phyloP scores from a whole-genome alignment of 1,140 invertebrate species.

The Nasonia longicornis region DNA sequence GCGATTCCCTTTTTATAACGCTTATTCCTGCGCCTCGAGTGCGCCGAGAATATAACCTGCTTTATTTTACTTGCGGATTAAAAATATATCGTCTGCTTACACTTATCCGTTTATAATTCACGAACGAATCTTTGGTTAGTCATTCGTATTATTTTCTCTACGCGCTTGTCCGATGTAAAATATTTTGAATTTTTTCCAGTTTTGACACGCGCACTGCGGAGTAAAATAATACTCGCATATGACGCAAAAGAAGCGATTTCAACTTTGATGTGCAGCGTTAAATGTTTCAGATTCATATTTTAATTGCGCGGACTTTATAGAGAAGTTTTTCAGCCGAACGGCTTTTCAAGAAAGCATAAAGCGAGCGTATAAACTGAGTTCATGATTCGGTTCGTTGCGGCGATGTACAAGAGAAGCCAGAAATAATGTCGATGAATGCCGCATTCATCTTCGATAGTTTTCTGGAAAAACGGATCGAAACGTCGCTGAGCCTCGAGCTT shows the following conservation, averaged over 20 bases:
- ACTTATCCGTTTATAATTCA: neutral
- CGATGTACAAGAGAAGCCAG: neutral
- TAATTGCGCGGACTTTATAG: neutral
- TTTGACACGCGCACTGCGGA: too few relatives aligned
- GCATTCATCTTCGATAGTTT: slow-evolving; percentile 4
- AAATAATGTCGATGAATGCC: neutral
- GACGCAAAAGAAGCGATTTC: too few relatives aligned
- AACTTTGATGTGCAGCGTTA: neutral
- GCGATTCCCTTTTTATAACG: slow-evolving; percentile 2
- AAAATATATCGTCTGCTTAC: neutral
- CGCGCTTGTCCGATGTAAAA: too few relatives aligned
- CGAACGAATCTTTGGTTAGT: neutral
- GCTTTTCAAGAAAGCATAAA: neutral
- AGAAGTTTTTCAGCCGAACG: neutral
- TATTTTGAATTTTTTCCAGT: too few relatives aligned
- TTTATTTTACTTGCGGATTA: slow-evolving; percentile 7
- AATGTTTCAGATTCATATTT: neutral
- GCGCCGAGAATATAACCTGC: neutral
- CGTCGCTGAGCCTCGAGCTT: neutral
- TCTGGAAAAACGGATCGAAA: slow-evolving; percentile 21
- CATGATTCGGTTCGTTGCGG: neutral
- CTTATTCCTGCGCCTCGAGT: neutral
- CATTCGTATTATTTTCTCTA: too few relatives aligned
- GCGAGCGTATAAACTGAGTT: neutral
- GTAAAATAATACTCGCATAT: too few relatives aligned